phyloP scores from a whole-genome alignment of 92 coral and sea anemone genomes.

The Phymanthus crucifer region DNA sequence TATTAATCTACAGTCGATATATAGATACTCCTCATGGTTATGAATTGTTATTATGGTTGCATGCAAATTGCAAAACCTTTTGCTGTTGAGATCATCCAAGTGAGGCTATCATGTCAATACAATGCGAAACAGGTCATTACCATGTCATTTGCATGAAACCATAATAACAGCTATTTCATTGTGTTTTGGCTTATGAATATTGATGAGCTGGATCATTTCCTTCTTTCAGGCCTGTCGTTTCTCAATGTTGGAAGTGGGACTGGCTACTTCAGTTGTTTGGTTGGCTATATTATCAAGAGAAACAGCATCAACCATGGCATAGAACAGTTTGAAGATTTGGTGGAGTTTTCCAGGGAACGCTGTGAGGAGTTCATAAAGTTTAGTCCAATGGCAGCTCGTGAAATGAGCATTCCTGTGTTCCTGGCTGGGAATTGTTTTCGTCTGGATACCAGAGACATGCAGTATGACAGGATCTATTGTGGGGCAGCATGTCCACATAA shows the following conservation, averaged over 20 bases:
- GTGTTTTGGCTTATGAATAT: not conserved
- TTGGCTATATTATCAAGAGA: slow-evolving; percentile 74
- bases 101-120: too few relatives aligned
- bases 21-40: too few relatives aligned
- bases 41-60: too few relatives aligned
- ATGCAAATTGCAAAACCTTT: too few relatives aligned
- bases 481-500: slow-evolving; percentile 89
- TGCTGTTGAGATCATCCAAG: too few relatives aligned
- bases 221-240: slow-evolving; percentile 81
- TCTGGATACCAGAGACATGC: slow-evolving; percentile 74
- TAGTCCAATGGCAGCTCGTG: slow-evolving; percentile 69
- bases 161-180: too few relatives aligned
- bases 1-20: too few relatives aligned
- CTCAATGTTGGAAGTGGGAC: slow-evolving; percentile 98
- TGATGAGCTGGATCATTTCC: not conserved
- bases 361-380: slow-evolving; percentile 81
- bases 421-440: slow-evolving; percentile 92
- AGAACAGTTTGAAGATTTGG: slow-evolving; percentile 82
- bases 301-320: slow-evolving; percentile 88
- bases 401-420: slow-evolving; percentile 82
- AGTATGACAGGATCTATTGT: slow-evolving; percentile 89
- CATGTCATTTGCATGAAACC: too few relatives aligned
- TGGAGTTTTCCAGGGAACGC: slow-evolving; percentile 80
- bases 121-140: not conserved
- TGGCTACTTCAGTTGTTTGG: slow-evolving; percentile 87